These are phyloP conservation scores for Anarrhichthys ocellatus DNA, from an alignment of 2,113 vertebrate species.

Conservation along the genomic window DNA sequence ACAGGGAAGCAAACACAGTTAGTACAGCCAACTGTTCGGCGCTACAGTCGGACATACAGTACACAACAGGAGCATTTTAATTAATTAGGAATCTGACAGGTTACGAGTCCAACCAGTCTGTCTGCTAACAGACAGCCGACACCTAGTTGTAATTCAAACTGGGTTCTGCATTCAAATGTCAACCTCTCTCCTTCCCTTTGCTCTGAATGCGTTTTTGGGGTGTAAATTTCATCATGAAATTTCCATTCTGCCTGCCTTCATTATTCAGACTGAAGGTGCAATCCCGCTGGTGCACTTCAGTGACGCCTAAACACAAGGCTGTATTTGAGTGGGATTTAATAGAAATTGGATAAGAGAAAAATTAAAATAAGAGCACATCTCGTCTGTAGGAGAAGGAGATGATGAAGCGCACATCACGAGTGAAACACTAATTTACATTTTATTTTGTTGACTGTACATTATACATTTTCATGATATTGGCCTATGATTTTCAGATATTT, in stretches of 20 bases:
- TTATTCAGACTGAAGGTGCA: conserved; percentile 60
- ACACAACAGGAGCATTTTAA: conserved; percentile 68
- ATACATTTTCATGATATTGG: rapidly evolving
- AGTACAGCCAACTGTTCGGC: conserved; percentile 31
- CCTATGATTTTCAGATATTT: not conserved
- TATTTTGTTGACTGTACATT: not conserved
- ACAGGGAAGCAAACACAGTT: conserved; percentile 34
- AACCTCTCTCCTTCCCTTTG: conserved; percentile 59
- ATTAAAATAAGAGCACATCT: conserved; percentile 7
- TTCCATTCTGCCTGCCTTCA: conserved; percentile 60
- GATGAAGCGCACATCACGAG: not conserved
- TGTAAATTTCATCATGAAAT: conserved; percentile 75
- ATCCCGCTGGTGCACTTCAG: conserved; percentile 47
- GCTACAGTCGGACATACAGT: conserved; percentile 31
- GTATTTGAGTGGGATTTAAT: conserved; percentile 46
- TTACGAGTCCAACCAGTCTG: conserved; percentile 51
- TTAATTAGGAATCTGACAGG: conserved; percentile 75
- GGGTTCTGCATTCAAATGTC: conserved; percentile 75
- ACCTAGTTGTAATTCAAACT: conserved; percentile 70
- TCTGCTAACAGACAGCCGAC: conserved; percentile 59
- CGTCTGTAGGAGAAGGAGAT: not conserved
- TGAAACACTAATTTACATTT: conserved; percentile 8
- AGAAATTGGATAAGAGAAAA: conserved; percentile 31
- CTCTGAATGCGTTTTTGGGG: conserved; percentile 61
- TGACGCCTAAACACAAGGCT: conserved; percentile 48